Base-by-base conservation (phyloP, 2,113 vertebrate genomes). In the Prochilodus magdalenae region DNA sequence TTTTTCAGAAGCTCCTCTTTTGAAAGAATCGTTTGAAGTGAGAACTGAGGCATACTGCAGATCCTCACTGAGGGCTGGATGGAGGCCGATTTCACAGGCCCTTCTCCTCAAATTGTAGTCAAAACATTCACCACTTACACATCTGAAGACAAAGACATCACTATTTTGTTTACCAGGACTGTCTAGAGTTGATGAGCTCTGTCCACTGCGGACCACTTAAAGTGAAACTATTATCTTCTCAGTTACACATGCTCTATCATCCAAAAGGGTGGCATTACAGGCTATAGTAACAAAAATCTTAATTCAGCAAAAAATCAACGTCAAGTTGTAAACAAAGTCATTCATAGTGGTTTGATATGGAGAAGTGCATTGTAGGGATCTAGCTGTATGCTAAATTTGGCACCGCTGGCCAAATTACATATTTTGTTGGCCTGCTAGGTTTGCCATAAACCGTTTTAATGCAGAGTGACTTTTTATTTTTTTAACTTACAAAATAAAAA, bases 1-100 rank as follows among this genome's bases (percentile, higher is more conserved):
- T 82, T 67, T 70, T 80, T 70, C 69, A 73, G 70, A 81, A 59
- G 29, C 33, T 71, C 29, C 55, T 83, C 77, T 74, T 84, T 81
- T 75, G 70, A 82, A 66, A 82, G 65, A 49, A 74, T 27, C 74
- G 78, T 83, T 86, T 80, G 81, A 83, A 83, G 81, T 53, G 44
- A 71, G 81, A 77, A 77, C 81, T 77, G 55, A 82, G 81, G 81
- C 66, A 69, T 67, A 44, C 51, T 82, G 80, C 69, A 73, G 22
- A 72, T 82, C 62, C 63, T 75, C 49, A 71, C 78, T 75, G 73
- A 85, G 63, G 51, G 36, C 5, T 47, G 77, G 75, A 59, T 27
- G 36, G 77, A 82, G 77, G 81, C 63, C 80, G 49, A 79, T 71
- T 74, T 75, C 77, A 74, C 66, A 77, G 44, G 74, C 53, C 65